Conservation (phyloP, 2,888 invertebrate species). For the Ophioninae sp. region DNA sequence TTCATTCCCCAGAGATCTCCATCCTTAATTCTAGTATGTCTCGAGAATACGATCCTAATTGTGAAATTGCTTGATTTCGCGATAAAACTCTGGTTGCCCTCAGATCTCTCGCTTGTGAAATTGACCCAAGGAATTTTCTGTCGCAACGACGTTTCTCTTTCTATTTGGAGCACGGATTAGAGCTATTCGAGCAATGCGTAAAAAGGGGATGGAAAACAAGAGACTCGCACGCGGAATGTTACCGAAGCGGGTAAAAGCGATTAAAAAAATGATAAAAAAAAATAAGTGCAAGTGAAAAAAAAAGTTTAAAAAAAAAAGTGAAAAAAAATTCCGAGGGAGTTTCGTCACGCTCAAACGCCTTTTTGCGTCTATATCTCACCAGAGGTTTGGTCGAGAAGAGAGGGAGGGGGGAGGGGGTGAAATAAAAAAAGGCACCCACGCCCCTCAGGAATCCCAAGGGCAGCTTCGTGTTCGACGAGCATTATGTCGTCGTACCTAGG, state of each 20-base stretch:
- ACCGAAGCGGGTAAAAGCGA: background rate
- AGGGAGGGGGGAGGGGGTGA: conserved; percentile 55
- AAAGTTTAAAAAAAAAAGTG: conserved; percentile 30
- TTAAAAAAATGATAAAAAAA: too few species aligned
- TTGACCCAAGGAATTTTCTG: conserved; percentile 37
- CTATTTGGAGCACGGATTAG: conserved; percentile 54
- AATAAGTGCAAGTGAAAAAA: conserved; percentile 18
- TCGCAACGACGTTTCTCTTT: conserved; percentile 34
- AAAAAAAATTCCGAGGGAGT: conserved; percentile 43
- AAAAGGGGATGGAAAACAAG: conserved; percentile 14
- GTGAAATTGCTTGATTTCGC: background rate
- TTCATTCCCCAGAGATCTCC: too few species aligned
- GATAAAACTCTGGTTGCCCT: background rate
- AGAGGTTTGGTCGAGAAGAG: too few species aligned
- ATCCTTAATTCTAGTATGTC: too few species aligned
- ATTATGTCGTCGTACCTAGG: conserved; percentile 39
- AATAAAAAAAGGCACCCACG: conserved; percentile 71
- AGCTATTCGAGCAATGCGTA: conserved; percentile 36
- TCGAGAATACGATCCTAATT: background rate
- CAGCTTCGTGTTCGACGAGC: conserved; percentile 60
- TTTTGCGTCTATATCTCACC: conserved; percentile 26
- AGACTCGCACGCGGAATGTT: background rate
- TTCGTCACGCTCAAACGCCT: conserved; percentile 60
- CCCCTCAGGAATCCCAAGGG: conserved; percentile 71
- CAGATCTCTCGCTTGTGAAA: conserved; percentile 23